Evolutionary conservation across 2,797 vertebrate species (phyloP).

Genomic region (Mastacembelus armatus): DNA sequence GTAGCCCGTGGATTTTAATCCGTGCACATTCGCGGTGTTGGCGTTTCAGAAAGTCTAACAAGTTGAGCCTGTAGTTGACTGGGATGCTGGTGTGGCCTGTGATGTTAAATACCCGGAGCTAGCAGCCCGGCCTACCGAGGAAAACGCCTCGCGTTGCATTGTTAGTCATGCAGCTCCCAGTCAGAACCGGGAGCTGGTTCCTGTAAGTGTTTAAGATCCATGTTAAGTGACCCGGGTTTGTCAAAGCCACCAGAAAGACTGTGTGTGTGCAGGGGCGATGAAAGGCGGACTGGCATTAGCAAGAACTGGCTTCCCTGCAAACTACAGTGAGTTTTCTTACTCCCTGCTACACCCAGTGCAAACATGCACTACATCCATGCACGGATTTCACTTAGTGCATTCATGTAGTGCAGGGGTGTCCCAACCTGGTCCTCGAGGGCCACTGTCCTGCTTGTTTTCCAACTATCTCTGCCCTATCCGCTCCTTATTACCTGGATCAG

Average conservation of each 20-base stretch:
- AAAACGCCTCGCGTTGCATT: slow-evolving; percentile 31
- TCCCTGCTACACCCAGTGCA: neutral
- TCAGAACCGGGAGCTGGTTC: neutral
- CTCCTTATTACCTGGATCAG: too few relatives aligned
- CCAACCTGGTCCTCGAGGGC: too few relatives aligned
- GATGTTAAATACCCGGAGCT: slow-evolving; percentile 18
- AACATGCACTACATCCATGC: too few relatives aligned
- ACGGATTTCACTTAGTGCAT: too few relatives aligned
- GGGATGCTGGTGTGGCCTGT: slow-evolving; percentile 29
- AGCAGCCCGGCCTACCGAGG: slow-evolving; percentile 51
- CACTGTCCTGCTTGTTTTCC: too few relatives aligned
- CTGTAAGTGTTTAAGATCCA: neutral
- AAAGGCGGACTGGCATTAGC: neutral
- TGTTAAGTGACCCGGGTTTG: too few relatives aligned
- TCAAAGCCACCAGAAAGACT: slow-evolving; percentile 6
- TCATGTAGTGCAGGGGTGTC: too few relatives aligned
- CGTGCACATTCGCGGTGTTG: rapidly evolving
- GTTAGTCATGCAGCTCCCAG: slow-evolving; percentile 8
- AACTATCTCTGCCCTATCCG: too few relatives aligned
- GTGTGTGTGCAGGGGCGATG: slow-evolving; percentile 6
- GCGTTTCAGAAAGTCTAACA: neutral
- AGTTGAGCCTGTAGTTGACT: neutral
- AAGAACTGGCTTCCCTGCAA: neutral
- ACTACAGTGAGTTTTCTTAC: too few relatives aligned
- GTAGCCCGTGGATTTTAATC: neutral